Evolutionary conservation across 2,797 vertebrate species (phyloP).

Genomic region (Atherinosoma microstoma): DNA sequence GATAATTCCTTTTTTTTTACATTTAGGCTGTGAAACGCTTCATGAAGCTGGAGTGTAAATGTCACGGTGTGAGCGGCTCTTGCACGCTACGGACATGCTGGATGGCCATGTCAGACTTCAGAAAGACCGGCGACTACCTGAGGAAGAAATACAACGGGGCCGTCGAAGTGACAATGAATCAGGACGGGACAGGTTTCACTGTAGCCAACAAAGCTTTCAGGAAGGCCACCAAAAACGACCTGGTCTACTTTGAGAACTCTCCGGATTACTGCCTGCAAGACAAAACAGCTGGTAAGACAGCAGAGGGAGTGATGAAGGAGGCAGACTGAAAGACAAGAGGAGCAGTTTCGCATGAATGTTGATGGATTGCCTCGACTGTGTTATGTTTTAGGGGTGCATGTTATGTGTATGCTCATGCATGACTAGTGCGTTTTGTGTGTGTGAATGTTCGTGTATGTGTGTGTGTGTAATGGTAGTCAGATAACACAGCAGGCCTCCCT

Average conservation of each 20-base stretch:
- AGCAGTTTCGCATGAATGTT: conserved; percentile 61
- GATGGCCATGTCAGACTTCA: conserved; percentile 97
- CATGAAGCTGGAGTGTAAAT: conserved; percentile 98
- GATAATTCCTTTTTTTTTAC: background rate
- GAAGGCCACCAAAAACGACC: conserved; percentile 90
- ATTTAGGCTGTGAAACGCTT: conserved; percentile 96
- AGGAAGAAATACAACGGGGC: conserved; percentile 95
- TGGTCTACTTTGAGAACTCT: conserved; percentile 99
- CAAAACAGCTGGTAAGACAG: conserved; percentile 92
- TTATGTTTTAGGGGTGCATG: conserved; percentile 64
- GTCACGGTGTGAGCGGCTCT: conserved; percentile 96
- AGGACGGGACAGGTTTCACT: conserved; percentile 94
- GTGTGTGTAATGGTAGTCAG: conserved; percentile 63
- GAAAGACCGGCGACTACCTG: conserved; percentile 95
- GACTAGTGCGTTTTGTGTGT: conserved; percentile 70
- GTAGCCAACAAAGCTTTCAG: conserved; percentile 92
- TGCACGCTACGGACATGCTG: conserved; percentile 97
- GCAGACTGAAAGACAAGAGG: conserved; percentile 41
- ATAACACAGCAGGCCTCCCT: conserved; percentile 72
- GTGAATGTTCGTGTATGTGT: conserved; percentile 50
- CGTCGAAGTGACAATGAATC: conserved; percentile 97
- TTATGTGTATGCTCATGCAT: conserved; percentile 74
- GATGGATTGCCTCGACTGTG: conserved; percentile 73
- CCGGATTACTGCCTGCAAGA: conserved; percentile 98
- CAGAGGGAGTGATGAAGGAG: background rate